phyloP scores from a whole-genome alignment of 1,140 invertebrate species.

The Coelopa frigida region DNA sequence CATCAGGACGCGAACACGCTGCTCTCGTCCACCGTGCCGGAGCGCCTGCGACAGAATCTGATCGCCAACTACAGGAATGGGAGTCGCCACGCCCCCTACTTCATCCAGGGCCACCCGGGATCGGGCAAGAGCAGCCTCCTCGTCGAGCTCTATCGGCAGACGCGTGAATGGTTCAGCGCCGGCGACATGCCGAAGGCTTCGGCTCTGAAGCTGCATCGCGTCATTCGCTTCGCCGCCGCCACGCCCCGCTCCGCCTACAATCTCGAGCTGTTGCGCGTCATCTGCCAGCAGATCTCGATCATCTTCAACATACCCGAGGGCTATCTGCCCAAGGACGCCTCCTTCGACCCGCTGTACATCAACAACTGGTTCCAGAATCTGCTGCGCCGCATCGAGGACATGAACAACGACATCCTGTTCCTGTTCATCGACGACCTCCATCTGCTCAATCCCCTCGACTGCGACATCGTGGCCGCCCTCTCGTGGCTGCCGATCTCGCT shows the following conservation, averaged over 20 bases:
- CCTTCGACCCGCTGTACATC: constrained; percentile 73
- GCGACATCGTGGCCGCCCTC: constrained; percentile 66
- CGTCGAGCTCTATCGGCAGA: constrained; percentile 60
- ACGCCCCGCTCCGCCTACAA: constrained; percentile 75
- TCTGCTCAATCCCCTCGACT: constrained; percentile 67
- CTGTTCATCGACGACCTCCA: constrained; percentile 75
- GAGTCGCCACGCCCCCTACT: constrained; percentile 61
- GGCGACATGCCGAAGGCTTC: no score
- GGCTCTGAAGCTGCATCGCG: constrained; percentile 52
- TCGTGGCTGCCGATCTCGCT: constrained; percentile 73
- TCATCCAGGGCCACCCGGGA: constrained; percentile 64
- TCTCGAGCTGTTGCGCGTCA: constrained; percentile 65
- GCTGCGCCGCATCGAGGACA: constrained; percentile 59
- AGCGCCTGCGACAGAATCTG: constrained; percentile 50
- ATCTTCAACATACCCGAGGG: constrained; percentile 69
- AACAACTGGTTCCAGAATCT: constrained; percentile 79
- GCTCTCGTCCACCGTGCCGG: constrained; percentile 47
- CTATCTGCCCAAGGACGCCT: constrained; percentile 71
- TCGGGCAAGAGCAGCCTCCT: constrained; percentile 70
- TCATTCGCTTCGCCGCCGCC: constrained; percentile 64
- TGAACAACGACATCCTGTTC: constrained; percentile 62
- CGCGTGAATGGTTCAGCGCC: constrained; percentile 58
- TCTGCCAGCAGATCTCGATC: constrained; percentile 74
- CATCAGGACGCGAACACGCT: constrained; percentile 48
- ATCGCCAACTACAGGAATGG: constrained; percentile 52